A percentile compares a stretch with the other conserved stretches of the same genome.
These are phyloP conservation scores for Formicarius rufipectus DNA, from an alignment of 2,113 vertebrate species.

Conservation along the genomic window DNA sequence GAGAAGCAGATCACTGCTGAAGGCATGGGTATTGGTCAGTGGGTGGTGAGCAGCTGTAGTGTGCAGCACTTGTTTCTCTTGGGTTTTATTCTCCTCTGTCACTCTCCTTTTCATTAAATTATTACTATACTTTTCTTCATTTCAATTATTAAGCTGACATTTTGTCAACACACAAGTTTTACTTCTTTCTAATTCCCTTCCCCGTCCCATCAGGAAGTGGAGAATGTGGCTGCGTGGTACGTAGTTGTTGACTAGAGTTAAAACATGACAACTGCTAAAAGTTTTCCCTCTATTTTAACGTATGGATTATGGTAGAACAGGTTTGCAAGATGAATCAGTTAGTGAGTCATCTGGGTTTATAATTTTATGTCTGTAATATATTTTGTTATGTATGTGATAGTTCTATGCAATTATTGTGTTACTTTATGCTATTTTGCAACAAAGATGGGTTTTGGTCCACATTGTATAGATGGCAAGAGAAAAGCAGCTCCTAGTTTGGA, in stretches of 20 bases:
- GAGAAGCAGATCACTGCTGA: neutral
- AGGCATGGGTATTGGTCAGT: rapidly evolving
- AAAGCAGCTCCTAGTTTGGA: neutral
- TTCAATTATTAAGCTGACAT: neutral
- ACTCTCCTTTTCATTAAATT: neutral
- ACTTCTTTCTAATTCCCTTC: neutral
- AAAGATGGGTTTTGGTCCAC: neutral
- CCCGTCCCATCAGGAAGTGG: rapidly evolving
- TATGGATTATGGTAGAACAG: neutral
- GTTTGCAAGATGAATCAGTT: neutral
- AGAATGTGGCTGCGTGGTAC: neutral
- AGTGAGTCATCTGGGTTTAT: neutral
- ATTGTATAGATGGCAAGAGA: neutral
- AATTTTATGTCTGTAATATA: neutral
- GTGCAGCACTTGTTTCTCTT: neutral
- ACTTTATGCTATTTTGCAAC: neutral
- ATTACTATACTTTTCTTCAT: neutral
- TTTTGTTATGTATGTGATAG: neutral
- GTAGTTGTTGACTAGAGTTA: neutral
- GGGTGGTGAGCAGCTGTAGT: neutral
- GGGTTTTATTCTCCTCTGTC: neutral
- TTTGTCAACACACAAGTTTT: neutral
- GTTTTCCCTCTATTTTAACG: neutral
- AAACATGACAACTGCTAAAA: neutral
- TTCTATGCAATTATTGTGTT: neutral